Evolutionary conservation across 1,140 invertebrate species (phyloP), one percentile per base, ranked within the genome.

Genomic region (Drosophila subobscura): DNA sequence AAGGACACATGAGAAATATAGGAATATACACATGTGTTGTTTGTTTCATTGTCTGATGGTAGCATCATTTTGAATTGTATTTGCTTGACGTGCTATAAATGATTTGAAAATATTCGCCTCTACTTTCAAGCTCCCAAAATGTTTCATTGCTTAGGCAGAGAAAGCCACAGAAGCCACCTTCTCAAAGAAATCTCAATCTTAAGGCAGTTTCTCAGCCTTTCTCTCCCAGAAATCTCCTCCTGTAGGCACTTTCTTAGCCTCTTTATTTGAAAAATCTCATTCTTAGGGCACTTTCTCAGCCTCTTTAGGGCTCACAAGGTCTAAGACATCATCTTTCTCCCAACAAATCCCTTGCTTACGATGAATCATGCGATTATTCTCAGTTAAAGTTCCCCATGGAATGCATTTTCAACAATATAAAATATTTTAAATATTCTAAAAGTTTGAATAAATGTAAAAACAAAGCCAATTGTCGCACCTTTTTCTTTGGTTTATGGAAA

Each of bases 11-110:
- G 16, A 60, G 41, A 61, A 40, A 75, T 49, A 50, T 41, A 57
- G 37, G 54, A 42, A 29, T 37, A n/a, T 10, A 57, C 10, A 50
- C 6, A 23, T 33, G 16, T 25, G 42, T 22, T 58, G 44, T 74
- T 60, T 49, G n/a, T 52, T 33, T 23, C 45, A 47, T 42, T 67
- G 75, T 72, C 51, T 77, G 70, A 3, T 8, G 3, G 68, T 50
- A 77, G 72, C 57, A 80, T 81, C 77, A 81, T 81, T 81, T 81
- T 77, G 80, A 81, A 81, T 81, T 81, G 77, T 81, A 77, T 80
- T 81, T 80, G 58, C 79, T 47, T 59, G 61, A 56, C 61, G 72
- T 76, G 77, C 58, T 79, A 66, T 72, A 78, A 78, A 78, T 61
- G 68, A 73, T 52, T 59, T 72, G 57, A 58, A 68, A 76, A 56